phyloP scores from a whole-genome alignment of 2,797 vertebrate genomes.

The Ctenochaetus hawaiiensis region DNA sequence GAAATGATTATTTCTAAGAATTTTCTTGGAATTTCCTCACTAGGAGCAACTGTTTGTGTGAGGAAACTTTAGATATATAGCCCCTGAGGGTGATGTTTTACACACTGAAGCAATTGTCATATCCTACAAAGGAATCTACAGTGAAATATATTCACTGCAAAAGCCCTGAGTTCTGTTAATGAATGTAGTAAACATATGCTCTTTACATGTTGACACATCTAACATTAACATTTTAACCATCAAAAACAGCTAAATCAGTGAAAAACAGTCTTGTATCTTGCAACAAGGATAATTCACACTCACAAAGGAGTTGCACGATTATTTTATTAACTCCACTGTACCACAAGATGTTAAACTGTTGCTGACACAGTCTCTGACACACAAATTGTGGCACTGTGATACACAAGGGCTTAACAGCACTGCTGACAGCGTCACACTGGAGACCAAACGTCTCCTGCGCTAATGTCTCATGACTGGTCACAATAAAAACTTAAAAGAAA shows the following conservation, averaged over 20 bases:
- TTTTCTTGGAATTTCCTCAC: too few relatives aligned
- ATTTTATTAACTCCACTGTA: slow-evolving; percentile 4
- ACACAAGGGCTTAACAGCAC: slow-evolving; percentile 52
- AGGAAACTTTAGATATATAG: too few relatives aligned
- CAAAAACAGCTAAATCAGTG: neutral
- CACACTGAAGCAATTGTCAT: slow-evolving; percentile 2
- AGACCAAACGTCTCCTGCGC: slow-evolving; percentile 40
- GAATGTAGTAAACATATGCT: slow-evolving; percentile 3
- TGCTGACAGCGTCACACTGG: slow-evolving; percentile 49
- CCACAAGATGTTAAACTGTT: neutral
- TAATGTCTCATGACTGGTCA: slow-evolving; percentile 64
- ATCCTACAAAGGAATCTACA: slow-evolving; percentile 8
- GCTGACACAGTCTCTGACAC: neutral
- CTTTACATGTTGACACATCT: slow-evolving; percentile 1
- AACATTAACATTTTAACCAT: neutral
- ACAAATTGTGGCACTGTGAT: slow-evolving; percentile 55
- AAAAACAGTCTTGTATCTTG: neutral
- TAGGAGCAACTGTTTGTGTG: too few relatives aligned
- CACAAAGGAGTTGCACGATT: neutral
- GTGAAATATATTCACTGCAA: slow-evolving; percentile 23
- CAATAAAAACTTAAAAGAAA: slow-evolving; percentile 62
- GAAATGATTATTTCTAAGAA: too few relatives aligned
- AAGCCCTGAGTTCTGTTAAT: slow-evolving; percentile 12
- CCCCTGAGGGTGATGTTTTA: slow-evolving; percentile 1
- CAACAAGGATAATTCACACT: neutral